Evolutionary conservation across 2,797 vertebrate species (phyloP).

Genomic region (Chanos chanos): DNA sequence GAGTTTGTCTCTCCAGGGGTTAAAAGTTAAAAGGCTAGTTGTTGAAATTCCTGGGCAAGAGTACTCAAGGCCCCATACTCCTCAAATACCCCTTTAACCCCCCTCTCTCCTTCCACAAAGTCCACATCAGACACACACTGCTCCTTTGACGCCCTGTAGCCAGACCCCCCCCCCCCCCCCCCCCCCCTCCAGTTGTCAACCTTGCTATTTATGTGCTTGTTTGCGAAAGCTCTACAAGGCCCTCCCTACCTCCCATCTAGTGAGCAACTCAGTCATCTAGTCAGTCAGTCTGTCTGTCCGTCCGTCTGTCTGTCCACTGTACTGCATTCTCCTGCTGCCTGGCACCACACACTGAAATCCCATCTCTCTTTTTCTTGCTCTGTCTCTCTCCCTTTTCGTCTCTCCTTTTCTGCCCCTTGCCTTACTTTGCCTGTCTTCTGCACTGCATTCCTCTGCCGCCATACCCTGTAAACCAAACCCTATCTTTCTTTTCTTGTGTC

Average conservation of each 20-base stretch:
- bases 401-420: slow-evolving; percentile 28
- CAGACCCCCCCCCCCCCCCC: slow-evolving; percentile 37
- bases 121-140: slow-evolving; percentile 41
- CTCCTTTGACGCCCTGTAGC: slow-evolving; percentile 55
- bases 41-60: slow-evolving; percentile 57
- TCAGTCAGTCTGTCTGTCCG: slow-evolving; percentile 29
- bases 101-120: slow-evolving; percentile 41
- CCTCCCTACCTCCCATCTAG: slow-evolving; percentile 32
- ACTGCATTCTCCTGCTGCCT: neutral
- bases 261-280: neutral
- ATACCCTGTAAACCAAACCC: neutral
- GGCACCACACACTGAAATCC: neutral
- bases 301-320: too few relatives aligned
- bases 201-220: slow-evolving; percentile 66
- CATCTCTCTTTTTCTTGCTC: neutral
- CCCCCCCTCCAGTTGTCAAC: slow-evolving; percentile 52
- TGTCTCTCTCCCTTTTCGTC: neutral
- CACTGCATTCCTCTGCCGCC: neutral
- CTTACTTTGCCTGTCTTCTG: slow-evolving; percentile 17
- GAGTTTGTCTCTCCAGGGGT: slow-evolving; percentile 13
- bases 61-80: slow-evolving; percentile 29
- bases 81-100: neutral
- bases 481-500: neutral
- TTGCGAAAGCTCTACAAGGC: slow-evolving; percentile 60
- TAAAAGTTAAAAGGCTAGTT: slow-evolving; percentile 35